Evolutionary conservation across 2,113 vertebrate genomes (phyloP), one percentile per base, ranked within the genome.

Genomic region (Myrmophylax atrothorax): DNA sequence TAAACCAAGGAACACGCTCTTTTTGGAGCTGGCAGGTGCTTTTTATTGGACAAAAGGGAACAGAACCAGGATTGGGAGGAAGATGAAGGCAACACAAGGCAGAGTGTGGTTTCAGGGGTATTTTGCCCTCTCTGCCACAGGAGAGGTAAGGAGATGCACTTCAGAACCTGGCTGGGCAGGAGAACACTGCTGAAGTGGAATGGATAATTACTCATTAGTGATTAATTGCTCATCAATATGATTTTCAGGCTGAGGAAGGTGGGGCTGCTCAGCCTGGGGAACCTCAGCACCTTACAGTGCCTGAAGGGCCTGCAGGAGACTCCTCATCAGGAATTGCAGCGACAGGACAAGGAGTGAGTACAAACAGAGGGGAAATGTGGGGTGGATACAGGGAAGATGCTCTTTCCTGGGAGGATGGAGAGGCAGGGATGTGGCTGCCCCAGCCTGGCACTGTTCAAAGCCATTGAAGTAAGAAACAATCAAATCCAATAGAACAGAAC

Each of bases 21-120:
- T 67, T 22, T 66, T 69, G 81, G 84, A 94, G 55, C 7, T 5
- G 42, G 18, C 16, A 95, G 92, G 64, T 94, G 75, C 20, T 69
- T 18, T 83, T 56, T 63, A 14, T 63, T 40, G n/a, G 10, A 29
- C 74, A 17, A 18, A 18, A 31, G 19, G 17, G 35, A 67, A 7
- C 2, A 38, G 10, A 49, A 23, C 1, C 7, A 7, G 33, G 14
- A 9, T 49, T 2, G 16, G 18, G 56, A 55, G 9, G 10, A 5
- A 58, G 12, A 29, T 1, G 10, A 29, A 60, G 19, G 7, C 29
- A 52, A 5, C 38, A 29, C 0, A 0, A 28, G n/a, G 20, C 17
- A 4, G 28, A 25, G 24, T 49, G 8, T 35, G 31, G 18, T 28
- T 6, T 6, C 2, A 68, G 22, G 23, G 18, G 3, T 28, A 2